Percentiles rank a stretch among this genome's conserved stretches.
Evolutionary conservation across 2,888 invertebrate species (phyloP).

Genomic region (Caenorhabditis wallacei): DNA sequence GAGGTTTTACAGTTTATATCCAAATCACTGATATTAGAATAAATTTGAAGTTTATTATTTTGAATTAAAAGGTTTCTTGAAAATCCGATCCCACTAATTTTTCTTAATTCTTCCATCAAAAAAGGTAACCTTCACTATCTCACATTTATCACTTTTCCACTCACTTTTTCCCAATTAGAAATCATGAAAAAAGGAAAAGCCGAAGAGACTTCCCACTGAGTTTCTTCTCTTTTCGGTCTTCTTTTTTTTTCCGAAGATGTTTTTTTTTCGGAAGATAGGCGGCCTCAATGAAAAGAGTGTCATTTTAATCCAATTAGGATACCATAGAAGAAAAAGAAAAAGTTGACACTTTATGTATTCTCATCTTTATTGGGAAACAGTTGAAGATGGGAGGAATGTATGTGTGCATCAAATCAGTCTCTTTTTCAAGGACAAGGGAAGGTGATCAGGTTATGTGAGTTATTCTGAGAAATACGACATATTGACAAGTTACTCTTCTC

Average conservation of each 20-base stretch:
- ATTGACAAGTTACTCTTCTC: background rate
- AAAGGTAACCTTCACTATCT: background rate
- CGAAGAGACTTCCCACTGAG: constrained; percentile 31
- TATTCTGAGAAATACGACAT: background rate
- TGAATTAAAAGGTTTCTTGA: too few relatives aligned
- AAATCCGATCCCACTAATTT: too few relatives aligned
- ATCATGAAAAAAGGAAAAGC: constrained; percentile 18
- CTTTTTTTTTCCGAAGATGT: constrained; percentile 4
- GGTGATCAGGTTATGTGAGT: constrained; percentile 2
- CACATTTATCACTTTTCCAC: constrained; percentile 38
- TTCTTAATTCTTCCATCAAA: background rate
- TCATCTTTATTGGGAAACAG: constrained; percentile 23
- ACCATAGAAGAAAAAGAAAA: background rate
- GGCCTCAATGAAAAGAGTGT: constrained; percentile 23
- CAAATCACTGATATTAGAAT: too few relatives aligned
- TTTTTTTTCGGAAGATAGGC: constrained; percentile 21
- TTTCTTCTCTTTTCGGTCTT: constrained; percentile 21
- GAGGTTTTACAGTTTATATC: too few relatives aligned
- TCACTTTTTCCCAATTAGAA: constrained; percentile 2
- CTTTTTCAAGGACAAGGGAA: constrained; percentile 12
- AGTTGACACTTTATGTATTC: constrained; percentile 50
- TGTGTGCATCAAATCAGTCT: constrained; percentile 30
- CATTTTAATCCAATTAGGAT: constrained; percentile 54
- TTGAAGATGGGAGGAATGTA: background rate
- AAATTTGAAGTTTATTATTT: too few relatives aligned